These are phyloP conservation scores for Melitaea cinxia DNA, from an alignment of 1,140 invertebrate genomes.

Conservation along the genomic window DNA sequence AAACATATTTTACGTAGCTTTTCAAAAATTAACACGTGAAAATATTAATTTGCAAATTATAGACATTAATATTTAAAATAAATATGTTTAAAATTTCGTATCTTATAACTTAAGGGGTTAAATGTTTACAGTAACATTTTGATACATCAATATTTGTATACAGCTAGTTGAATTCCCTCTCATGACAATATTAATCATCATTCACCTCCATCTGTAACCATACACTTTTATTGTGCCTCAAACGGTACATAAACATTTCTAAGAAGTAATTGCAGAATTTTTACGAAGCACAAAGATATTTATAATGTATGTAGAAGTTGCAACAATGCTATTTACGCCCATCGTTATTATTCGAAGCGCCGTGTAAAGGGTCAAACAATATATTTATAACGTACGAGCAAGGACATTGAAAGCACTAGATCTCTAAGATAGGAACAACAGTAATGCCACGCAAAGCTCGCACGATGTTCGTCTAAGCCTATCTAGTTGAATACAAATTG, in stretches of 20 bases:
- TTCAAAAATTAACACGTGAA: too few species aligned
- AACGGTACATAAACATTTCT: background rate
- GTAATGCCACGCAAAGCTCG: constrained; percentile 53
- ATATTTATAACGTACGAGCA: constrained; percentile 49
- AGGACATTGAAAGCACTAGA: constrained; percentile 63
- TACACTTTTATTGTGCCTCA: background rate
- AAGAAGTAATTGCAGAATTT: background rate
- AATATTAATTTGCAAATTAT: too few species aligned
- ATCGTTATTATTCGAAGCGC: constrained; percentile 34
- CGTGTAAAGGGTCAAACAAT: constrained; percentile 41
- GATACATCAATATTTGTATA: too few species aligned
- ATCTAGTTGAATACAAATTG: constrained; percentile 67
- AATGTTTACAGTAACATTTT: too few species aligned
- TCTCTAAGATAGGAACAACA: constrained; percentile 58
- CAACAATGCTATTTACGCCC: constrained; percentile 11
- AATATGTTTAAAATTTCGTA: too few species aligned
- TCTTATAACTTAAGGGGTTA: too few species aligned
- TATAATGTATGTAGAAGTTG: background rate
- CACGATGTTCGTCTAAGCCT: constrained; percentile 53
- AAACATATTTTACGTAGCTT: too few species aligned
- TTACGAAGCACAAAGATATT: background rate
- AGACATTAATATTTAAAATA: too few species aligned
- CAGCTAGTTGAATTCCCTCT: too few species aligned
- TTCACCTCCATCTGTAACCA: background rate
- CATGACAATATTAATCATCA: background rate